Conservation (phyloP, 1,140 invertebrate species). For the Caerostris darwini region DNA sequence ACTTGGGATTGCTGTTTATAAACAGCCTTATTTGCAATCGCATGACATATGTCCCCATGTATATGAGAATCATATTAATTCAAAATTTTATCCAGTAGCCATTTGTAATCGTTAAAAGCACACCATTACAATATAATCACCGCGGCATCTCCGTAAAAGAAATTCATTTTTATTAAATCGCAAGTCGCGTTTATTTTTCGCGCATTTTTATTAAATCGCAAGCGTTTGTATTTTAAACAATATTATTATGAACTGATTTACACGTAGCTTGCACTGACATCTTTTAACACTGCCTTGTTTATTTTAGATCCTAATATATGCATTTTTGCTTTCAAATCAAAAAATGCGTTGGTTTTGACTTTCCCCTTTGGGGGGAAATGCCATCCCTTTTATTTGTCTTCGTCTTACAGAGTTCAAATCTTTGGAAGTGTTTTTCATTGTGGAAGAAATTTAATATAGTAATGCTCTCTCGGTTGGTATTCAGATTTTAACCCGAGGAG, state of each 20-base stretch:
- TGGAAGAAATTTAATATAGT: slow-evolving; percentile 20
- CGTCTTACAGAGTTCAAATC: not conserved
- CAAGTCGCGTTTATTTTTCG: too few species aligned
- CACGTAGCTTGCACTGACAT: not conserved
- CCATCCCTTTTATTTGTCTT: not conserved
- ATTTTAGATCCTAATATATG: not conserved
- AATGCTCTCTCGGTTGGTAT: slow-evolving; percentile 6
- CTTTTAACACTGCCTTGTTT: not conserved
- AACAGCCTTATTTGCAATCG: too few species aligned
- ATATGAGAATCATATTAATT: too few species aligned
- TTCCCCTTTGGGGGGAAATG: not conserved
- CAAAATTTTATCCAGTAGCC: too few species aligned
- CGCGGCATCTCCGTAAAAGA: not conserved
- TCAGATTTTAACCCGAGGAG: not conserved
- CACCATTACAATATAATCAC: too few species aligned
- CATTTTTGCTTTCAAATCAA: slow-evolving; percentile 23
- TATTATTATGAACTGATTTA: too few species aligned
- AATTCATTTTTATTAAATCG: too few species aligned
- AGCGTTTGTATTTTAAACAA: too few species aligned
- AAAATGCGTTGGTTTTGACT: not conserved
- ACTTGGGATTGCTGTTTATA: too few species aligned
- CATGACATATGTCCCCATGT: too few species aligned
- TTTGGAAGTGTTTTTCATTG: not conserved
- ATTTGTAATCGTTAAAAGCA: too few species aligned
- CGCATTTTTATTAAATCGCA: too few species aligned